Evolutionary conservation across 2,797 vertebrate species (phyloP), one percentile per base, ranked within the genome.

Genomic region (Sparidentex hasta): DNA sequence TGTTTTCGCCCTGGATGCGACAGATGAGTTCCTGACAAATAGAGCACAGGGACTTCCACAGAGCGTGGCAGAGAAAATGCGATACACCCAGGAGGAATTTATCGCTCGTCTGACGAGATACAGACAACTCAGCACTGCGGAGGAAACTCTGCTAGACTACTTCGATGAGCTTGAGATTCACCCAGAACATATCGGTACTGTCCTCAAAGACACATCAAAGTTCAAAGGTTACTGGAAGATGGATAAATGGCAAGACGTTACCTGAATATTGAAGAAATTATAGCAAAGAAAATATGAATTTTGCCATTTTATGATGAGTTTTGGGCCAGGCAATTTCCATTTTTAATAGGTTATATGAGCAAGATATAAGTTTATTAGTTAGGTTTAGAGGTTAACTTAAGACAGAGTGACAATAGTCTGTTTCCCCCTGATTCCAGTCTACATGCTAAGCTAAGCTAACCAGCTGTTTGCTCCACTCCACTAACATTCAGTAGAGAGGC

Each of bases 121-220:
- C 91, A 95, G 96, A 69, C 88, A 95, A 4, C 74, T 82, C 55
- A 94, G 92, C 13, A 41, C 81, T 0, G 93, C 95, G 0, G 96
- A 97, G 0, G 94, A 95, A 33, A 97, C 96, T 0, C 87, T 98
- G 82, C 91, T 97, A 75, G 97, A 98, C 93, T 99, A 96, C 86
- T 99, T 98, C 62, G 97, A 99, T 52, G 96, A 98, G 80, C 90
- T 96, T 44, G 97, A 99, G 94, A 96, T 99, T 93, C 95, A 96
- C 77, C 97, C 96, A 4, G 92, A 96, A 47, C 85, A 95, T 58
- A 96, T 98, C 0, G 97, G 98, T 99, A 96, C 62, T 7, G 9
- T 52, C 12, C 20, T 18, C 29, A 43, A 29, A 64, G 44, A 20
- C 54, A 48, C 5, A 27, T 5, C 4, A 56, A 63, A 17, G 64